A percentile compares a stretch with the other conserved stretches of the same genome.
Evolutionary conservation across 2,888 invertebrate species (phyloP).

Genomic region (Clunio marinus): DNA sequence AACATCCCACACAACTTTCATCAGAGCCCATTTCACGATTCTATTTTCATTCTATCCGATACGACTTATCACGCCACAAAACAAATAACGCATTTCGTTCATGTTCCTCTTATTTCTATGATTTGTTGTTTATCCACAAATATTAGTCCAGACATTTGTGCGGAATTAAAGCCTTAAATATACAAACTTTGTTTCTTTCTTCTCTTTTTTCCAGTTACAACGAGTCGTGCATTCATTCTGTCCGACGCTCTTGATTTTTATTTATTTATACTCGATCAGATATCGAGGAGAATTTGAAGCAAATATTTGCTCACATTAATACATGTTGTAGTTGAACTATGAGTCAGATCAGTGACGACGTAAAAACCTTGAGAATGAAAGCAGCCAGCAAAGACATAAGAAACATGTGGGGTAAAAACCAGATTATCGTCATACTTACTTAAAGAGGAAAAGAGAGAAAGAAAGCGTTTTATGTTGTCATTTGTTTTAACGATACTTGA

Average conservation of each 20-base stretch:
- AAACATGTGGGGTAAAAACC: neutral
- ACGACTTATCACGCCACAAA: conserved; percentile 16
- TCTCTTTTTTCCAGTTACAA: neutral
- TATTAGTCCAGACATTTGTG: conserved; percentile 8
- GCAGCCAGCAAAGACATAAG: neutral
- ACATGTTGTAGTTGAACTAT: neutral
- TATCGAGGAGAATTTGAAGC: neutral
- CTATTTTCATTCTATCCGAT: neutral
- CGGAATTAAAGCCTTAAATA: conserved; percentile 29
- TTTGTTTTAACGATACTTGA: conserved; percentile 32
- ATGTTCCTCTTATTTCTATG: neutral
- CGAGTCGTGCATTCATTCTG: too few relatives aligned
- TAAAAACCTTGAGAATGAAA: too few relatives aligned
- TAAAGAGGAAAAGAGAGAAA: neutral
- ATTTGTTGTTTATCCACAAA: neutral
- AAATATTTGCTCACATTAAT: conserved; percentile 16
- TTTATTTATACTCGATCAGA: conserved; percentile 23
- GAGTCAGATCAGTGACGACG: conserved; percentile 27
- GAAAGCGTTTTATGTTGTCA: conserved; percentile 26
- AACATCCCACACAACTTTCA: neutral
- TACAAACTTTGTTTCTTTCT: conserved; percentile 9
- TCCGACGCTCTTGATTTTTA: neutral
- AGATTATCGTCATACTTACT: too few relatives aligned
- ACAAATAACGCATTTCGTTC: conserved; percentile 13
- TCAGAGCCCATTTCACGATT: neutral